Base-by-base conservation (phyloP, 1,140 invertebrate genomes). In the Hydropsyche tenuis region DNA sequence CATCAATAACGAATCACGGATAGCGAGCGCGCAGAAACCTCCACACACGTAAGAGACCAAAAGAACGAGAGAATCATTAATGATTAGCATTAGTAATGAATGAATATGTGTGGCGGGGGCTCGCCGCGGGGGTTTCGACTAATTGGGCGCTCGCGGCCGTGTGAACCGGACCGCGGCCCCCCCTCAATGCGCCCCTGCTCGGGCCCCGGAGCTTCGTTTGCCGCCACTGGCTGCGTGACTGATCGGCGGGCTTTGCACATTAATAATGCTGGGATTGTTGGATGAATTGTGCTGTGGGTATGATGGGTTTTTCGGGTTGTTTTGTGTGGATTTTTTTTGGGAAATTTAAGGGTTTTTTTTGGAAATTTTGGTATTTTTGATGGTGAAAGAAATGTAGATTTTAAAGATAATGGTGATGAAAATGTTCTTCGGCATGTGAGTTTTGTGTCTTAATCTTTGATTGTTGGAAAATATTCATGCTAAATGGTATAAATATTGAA, bases 121-220 rank as follows among this genome's bases (percentile, higher is more conserved):
- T 64, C 71, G 14, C 71, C 62, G 62, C 71, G 51, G 71, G 71
- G 71, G 71, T 53, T 65, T 53, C 16, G 63, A 65, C 71, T 73
- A 73, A 73, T 73, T 73, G 71, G 69, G 53, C 69, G 53, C 71
- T 43, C 37, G 60, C 53, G 60, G 62, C 45, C 71, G 71, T 73
- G 71, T 73, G 71, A 73, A 73, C 70, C 14, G 56, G 56, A 22
- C 56, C 37, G 22, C 25, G 71, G 22, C 23, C 63, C 62, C 37
- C 56, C 37, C n/a, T 25, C 7, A 23, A 12, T 56, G 53, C 56
- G 37, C 53, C 69, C 60, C 56, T 63, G 63, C 1, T 25, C n/a
- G n/a, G n/a, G n/a, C n/a, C n/a, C 22, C 60, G 11, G n/a, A n/a
- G n/a, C n/a, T n/a, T 37, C 30, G 30, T 37, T 37, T 3, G 30